Evolutionary conservation across 1,140 invertebrate genomes (phyloP).

Genomic region (Sinonovacula constricta): DNA sequence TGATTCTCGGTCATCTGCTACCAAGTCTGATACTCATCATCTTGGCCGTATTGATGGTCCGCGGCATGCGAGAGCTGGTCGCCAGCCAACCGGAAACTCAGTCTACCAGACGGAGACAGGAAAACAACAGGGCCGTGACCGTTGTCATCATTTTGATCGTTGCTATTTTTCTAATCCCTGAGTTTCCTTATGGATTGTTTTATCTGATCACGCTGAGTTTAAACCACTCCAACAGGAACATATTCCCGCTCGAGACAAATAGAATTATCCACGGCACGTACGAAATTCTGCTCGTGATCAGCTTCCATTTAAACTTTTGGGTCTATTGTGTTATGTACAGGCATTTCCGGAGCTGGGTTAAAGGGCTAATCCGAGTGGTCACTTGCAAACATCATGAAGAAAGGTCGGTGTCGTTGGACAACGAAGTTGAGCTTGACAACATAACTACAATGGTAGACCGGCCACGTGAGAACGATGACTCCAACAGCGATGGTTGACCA

Average conservation of each 20-base stretch:
- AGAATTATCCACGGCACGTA: conserved; percentile 19
- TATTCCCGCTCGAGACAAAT: conserved; percentile 30
- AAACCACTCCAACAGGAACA: background rate
- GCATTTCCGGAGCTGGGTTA: conserved; percentile 3
- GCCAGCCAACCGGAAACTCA: background rate
- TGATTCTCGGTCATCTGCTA: conserved; percentile 1
- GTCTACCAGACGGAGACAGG: too few species aligned
- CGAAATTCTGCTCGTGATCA: conserved; percentile 13
- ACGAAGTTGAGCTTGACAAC: too few species aligned
- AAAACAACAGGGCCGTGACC: conserved; percentile 11
- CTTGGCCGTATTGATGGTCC: conserved; percentile 9
- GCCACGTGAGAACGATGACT: too few species aligned
- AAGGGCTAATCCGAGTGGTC: background rate
- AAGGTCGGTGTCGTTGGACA: too few species aligned
- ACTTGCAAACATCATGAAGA: too few species aligned
- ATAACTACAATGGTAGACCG: too few species aligned
- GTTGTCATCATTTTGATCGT: conserved; percentile 23
- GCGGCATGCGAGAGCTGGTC: background rate
- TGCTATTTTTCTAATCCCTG: conserved; percentile 31
- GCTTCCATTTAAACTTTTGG: conserved; percentile 48
- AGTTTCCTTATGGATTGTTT: conserved; percentile 36
- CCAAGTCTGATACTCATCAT: conserved; percentile 12
- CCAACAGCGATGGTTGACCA: too few species aligned
- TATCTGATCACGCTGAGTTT: conserved; percentile 21
- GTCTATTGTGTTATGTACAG: conserved; percentile 34